These are phyloP conservation scores for Mycteria americana DNA, from an alignment of 2,797 vertebrate genomes.

Conservation along the genomic window DNA sequence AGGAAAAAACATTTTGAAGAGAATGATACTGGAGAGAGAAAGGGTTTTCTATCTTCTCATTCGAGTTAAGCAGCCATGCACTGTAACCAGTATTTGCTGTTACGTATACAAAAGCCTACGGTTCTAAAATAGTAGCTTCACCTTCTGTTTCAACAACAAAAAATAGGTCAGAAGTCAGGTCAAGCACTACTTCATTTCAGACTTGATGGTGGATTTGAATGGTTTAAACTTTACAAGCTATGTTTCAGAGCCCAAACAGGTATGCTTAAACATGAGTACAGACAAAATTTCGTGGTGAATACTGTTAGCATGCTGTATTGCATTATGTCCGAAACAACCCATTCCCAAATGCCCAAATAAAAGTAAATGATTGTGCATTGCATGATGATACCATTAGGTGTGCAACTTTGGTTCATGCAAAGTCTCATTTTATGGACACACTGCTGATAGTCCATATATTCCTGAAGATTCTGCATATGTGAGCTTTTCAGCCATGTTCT, in stretches of 20 bases:
- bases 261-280: slow-evolving; percentile 62
- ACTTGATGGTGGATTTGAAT: slow-evolving; percentile 55
- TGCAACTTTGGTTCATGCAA: slow-evolving; percentile 92
- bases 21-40: not conserved
- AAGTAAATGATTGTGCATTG: slow-evolving; percentile 80
- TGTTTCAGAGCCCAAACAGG: slow-evolving; percentile 48
- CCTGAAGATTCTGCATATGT: slow-evolving; percentile 9
- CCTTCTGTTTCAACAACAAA: not conserved
- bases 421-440: slow-evolving; percentile 69
- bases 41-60: not conserved
- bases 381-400: slow-evolving; percentile 74
- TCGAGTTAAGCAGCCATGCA: not conserved
- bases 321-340: slow-evolving; percentile 61
- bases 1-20: not conserved
- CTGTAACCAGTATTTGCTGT: slow-evolving; percentile 11
- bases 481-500: slow-evolving; percentile 84
- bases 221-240: slow-evolving; percentile 66
- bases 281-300: slow-evolving; percentile 62
- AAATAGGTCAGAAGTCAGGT: slow-evolving; percentile 46
- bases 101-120: not conserved
- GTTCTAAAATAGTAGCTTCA: not conserved
- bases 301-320: slow-evolving; percentile 68
- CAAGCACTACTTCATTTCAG: slow-evolving; percentile 62
- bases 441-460: slow-evolving; percentile 7
- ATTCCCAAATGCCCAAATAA: slow-evolving; percentile 58